Evolutionary conservation across 1,140 invertebrate species (phyloP).

Genomic region (Polypedilum pembai): DNA sequence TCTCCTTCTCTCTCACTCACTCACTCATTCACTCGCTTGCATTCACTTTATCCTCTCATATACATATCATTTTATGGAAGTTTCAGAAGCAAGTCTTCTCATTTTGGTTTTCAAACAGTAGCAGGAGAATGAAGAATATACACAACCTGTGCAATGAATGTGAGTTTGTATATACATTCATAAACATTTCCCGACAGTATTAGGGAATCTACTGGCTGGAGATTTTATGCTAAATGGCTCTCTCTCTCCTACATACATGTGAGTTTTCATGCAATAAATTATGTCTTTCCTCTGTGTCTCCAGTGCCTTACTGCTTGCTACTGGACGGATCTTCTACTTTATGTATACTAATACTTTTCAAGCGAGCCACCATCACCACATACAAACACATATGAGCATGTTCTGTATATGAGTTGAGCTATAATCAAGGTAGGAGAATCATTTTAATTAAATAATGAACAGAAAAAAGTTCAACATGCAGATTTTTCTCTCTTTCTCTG

Average conservation of each 20-base stretch:
- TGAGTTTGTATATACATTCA: not conserved
- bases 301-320: no score
- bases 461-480: not conserved
- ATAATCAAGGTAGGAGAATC: not conserved
- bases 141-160: no score
- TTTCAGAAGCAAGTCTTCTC: not conserved
- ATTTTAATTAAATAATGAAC: not conserved
- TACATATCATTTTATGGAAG: not conserved
- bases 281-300: not conserved
- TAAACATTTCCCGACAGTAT: not conserved
- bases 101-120: not conserved
- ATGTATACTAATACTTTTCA: not conserved
- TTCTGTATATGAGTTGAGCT: not conserved
- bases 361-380: not conserved
- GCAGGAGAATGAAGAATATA: no score
- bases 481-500: no score
- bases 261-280: slow-evolving; percentile 13
- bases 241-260: not conserved
- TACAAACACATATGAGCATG: not conserved
- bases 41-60: slow-evolving; percentile 9
- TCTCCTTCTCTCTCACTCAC: not conserved
- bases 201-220: slow-evolving; percentile 9
- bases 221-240: not conserved
- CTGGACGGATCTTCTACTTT: not conserved
- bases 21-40: not conserved